Evolutionary conservation across 1,140 invertebrate species (phyloP).

Genomic region (Belonocnema kinseyi): DNA sequence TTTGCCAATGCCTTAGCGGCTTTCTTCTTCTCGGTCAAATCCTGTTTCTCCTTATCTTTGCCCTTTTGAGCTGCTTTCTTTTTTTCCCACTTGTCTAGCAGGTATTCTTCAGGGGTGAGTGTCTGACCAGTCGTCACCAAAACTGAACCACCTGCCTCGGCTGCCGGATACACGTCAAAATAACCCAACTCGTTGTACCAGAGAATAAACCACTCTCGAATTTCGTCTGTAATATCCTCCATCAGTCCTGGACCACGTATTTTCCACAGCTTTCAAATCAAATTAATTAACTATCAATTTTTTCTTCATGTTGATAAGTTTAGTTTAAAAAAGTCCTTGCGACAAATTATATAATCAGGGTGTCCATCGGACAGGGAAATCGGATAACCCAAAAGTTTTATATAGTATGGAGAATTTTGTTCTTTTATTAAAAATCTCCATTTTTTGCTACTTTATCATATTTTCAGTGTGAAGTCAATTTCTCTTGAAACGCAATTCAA

Average conservation of each 20-base stretch:
- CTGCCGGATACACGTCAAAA: slow-evolving; percentile 77
- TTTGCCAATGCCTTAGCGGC: slow-evolving; percentile 29
- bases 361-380: too few relatives aligned
- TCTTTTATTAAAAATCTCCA: too few relatives aligned
- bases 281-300: not conserved
- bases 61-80: slow-evolving; percentile 51
- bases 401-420: too few relatives aligned
- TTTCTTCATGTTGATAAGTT: not conserved
- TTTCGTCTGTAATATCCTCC: slow-evolving; percentile 83
- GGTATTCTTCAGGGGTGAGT: slow-evolving; percentile 75
- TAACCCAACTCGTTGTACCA: slow-evolving; percentile 77
- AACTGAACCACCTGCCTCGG: slow-evolving; percentile 75
- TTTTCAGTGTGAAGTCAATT: too few relatives aligned
- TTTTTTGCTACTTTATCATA: too few relatives aligned
- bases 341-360: too few relatives aligned
- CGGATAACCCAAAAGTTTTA: too few relatives aligned
- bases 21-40: slow-evolving; percentile 43
- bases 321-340: too few relatives aligned
- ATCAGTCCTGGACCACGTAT: slow-evolving; percentile 78
- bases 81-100: slow-evolving; percentile 50
- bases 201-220: slow-evolving; percentile 80
- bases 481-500: too few relatives aligned
- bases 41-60: slow-evolving; percentile 39
- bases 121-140: slow-evolving; percentile 76
- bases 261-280: slow-evolving; percentile 65